Conservation (phyloP, 1,140 invertebrate species). For the Cepaea nemoralis region DNA sequence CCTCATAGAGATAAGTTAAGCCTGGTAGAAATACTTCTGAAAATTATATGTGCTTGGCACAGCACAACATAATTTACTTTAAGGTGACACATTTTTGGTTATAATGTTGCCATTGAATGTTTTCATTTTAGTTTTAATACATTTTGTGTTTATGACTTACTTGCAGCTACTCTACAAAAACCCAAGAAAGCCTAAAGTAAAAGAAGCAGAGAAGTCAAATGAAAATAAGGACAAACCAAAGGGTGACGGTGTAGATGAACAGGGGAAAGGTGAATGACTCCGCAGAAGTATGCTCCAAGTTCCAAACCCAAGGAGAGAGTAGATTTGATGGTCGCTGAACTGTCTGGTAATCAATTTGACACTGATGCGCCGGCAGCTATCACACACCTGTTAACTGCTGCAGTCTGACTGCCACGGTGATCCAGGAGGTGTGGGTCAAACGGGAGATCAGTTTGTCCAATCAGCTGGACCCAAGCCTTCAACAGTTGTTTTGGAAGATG, state of each 20-base stretch:
- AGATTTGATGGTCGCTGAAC: background rate
- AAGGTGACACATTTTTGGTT: too few relatives aligned
- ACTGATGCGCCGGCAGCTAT: background rate
- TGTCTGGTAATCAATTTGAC: background rate
- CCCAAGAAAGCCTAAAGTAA: slow-evolving; percentile 1
- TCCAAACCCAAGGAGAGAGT: background rate
- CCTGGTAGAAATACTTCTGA: too few relatives aligned
- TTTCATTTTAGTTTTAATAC: background rate
- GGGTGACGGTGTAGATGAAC: background rate
- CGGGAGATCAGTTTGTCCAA: background rate
- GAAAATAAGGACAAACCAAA: slow-evolving; percentile 17
- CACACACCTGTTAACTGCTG: background rate
- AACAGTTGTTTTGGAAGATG: slow-evolving; percentile 16
- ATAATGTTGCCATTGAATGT: too few relatives aligned
- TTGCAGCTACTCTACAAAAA: slow-evolving; percentile 13
- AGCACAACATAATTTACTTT: too few relatives aligned
- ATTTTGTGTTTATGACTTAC: background rate
- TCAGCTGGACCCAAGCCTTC: background rate
- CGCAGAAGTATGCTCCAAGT: background rate
- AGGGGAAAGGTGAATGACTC: background rate
- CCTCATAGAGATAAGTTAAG: too few relatives aligned
- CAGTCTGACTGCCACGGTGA: background rate
- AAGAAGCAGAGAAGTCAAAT: slow-evolving; percentile 5
- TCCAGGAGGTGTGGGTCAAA: background rate
- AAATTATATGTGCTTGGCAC: too few relatives aligned